Evolutionary conservation across 2,888 invertebrate species (phyloP).

Genomic region (Yponomeuta malinellus): DNA sequence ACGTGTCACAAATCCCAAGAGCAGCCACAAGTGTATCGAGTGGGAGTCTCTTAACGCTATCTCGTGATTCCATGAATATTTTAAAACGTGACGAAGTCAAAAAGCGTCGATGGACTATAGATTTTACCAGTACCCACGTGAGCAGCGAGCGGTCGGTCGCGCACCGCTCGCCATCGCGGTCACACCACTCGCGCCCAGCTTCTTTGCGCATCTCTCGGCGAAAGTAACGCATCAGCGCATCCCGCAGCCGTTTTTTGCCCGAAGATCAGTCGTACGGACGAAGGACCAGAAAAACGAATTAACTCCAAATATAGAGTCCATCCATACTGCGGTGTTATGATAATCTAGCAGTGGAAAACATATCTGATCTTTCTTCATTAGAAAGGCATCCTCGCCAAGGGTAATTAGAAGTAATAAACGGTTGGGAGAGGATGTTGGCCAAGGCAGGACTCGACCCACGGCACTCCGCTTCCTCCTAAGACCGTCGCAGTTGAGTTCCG

Average conservation of each 20-base stretch:
- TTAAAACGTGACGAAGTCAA: neutral
- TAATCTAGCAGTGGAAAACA: no score
- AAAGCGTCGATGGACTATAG: neutral
- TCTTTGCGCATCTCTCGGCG: constrained; percentile 24
- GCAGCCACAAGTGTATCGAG: no score
- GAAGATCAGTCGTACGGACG: constrained; percentile 23
- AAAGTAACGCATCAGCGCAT: constrained; percentile 49
- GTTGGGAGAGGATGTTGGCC: neutral
- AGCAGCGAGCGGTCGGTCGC: constrained; percentile 36
- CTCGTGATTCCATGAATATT: neutral
- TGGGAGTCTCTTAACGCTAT: no score
- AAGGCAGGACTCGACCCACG: constrained; percentile 24
- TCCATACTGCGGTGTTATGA: no score
- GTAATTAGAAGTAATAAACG: neutral
- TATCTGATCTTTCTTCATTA: no score
- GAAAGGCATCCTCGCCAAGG: constrained; percentile 13
- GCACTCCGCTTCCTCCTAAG: no score
- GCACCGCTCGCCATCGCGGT: constrained; percentile 59
- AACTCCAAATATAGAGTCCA: no score
- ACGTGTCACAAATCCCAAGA: no score
- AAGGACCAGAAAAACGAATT: no score
- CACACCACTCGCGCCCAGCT: constrained; percentile 27
- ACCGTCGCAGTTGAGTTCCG: neutral
- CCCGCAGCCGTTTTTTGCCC: constrained; percentile 37
- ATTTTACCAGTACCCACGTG: no score